Evolutionary conservation across 1,140 invertebrate genomes (phyloP), one percentile per base, ranked within the genome.

Genomic region (Oryctes rhinoceros): DNA sequence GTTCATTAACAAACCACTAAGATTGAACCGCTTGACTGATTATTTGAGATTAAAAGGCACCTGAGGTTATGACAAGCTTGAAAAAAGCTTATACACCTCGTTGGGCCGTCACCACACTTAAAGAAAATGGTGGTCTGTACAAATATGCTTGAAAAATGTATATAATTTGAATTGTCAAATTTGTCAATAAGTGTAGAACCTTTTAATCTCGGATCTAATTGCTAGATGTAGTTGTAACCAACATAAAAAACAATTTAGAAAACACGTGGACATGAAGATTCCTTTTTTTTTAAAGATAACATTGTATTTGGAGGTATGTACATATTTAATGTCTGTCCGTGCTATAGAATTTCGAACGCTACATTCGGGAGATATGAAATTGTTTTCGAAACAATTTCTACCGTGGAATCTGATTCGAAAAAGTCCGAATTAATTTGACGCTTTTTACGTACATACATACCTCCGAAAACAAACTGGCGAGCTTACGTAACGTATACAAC

Each of bases 361-460:
- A 59, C 53, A 59, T 15, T 59, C 15, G 15, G 15, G 3, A 59
- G 4, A 6, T n/a, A 59, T 15, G 5, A 15, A 59, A 18, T 59
- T 59, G 53, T 59, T 59, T 59, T 5, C 53, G 53, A 59, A 59
- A 59, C 53, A 59, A 59, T 59, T 59, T 59, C 5, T n/a, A 15
- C 13, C 53, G n/a, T 18, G 53, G 18, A 59, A 59, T 18, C 15
- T 59, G 53, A 15, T 59, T 18, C 5, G n/a, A 59, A 53, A 59
- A 59, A n/a, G 15, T 15, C 15, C n/a, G n/a, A 15, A 59, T 59
- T n/a, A 10, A n/a, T 59, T 59, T 18, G 15, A 59, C 18, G 53
- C 53, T 18, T n/a, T 59, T 59, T 53, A 4, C 15, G 1, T 59
- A 59, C n/a, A 13, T 49, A 49, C n/a, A n/a, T n/a, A n/a, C n/a